These are phyloP conservation scores for Anguilla rostrata DNA, from an alignment of 2,113 vertebrate genomes.

Conservation along the genomic window DNA sequence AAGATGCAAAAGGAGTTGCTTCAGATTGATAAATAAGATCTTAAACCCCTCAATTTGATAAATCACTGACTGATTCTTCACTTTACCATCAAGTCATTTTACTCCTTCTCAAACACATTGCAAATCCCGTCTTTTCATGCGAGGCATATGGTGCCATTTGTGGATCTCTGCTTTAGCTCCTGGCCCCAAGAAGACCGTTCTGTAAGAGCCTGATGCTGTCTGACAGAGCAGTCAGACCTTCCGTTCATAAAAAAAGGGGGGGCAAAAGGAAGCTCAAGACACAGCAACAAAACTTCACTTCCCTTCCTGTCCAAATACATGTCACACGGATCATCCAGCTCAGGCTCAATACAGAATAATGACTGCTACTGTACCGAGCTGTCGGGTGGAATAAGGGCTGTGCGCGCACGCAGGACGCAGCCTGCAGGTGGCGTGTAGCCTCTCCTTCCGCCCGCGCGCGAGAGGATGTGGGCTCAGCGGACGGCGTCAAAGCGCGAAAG, in stretches of 20 bases:
- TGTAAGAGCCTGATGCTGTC: conserved; percentile 8
- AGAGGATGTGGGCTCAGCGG: conserved; percentile 56
- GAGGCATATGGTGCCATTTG: background rate
- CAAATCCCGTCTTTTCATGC: background rate
- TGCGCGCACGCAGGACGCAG: conserved; percentile 45
- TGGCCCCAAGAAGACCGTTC: background rate
- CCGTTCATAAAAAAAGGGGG: conserved; percentile 11
- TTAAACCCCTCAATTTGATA: conserved; percentile 4
- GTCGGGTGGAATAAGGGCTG: conserved; percentile 59
- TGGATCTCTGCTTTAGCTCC: background rate
- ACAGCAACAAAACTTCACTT: conserved; percentile 18
- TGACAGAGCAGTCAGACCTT: background rate
- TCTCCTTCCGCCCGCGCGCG: conserved; percentile 44
- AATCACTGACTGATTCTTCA: background rate
- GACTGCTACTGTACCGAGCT: conserved; percentile 42
- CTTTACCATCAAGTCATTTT: background rate
- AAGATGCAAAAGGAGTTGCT: conserved; percentile 25
- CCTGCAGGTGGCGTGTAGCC: conserved; percentile 15
- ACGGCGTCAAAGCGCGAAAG: conserved; percentile 61
- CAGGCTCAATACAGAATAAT: conserved; percentile 38
- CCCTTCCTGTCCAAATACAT: conserved; percentile 50
- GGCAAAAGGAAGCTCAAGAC: conserved; percentile 17
- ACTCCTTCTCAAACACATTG: background rate
- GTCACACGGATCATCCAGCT: conserved; percentile 33
- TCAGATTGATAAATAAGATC: conserved; percentile 16